Base-by-base conservation (phyloP, 2,113 vertebrate genomes). In the Falcunculus frontatus region DNA sequence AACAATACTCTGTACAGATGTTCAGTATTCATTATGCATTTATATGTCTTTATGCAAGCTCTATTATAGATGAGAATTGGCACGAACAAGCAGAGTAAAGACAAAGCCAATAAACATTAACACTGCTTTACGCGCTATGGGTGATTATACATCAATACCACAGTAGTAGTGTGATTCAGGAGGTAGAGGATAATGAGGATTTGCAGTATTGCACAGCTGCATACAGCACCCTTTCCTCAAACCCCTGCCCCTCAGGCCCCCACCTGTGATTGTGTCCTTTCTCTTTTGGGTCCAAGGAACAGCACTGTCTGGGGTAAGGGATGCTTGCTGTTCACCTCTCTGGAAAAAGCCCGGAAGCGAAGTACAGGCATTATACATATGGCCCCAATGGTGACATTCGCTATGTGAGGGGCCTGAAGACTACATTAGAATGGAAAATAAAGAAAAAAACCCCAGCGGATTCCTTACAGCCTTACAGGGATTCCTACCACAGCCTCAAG, bases 91-190 rank as follows among this genome's bases (percentile, higher is more conserved):
- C 32, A 7, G 5, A 72, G 68, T 50, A 82, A 87, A 91, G 87
- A 88, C 95, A 96, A 97, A 94, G 87, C 87, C 91, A 88, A 96
- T 77, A 92, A 94, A 44, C 92, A 96, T 93, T 90, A 95, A 78
- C 92, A 64, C 72, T 35, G 37, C 70, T 93, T 78, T 76, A 76
- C 13, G 1, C 0, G 0, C 60, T 75, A 27, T 0, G n/a, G 63
- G 68, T 77, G 80, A 93, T 94, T 75, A 89, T 78, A 47, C 87
- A 73, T 91, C 91, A 91, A 93, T 82, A 90, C 8, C n/a, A 14
- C 4, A 0, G 7, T 16, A 59, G 55, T 4, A 30, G 32, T 2
- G 1, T 11, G 23, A 76, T 46, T 69, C 23, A 21, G 88, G 46
- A 65, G 6, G 1, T 14, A 53, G 50, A 76, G 72, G 39, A 89